phyloP scores from a whole-genome alignment of 2,113 vertebrate genomes.

The Mormyrus lacerda region DNA sequence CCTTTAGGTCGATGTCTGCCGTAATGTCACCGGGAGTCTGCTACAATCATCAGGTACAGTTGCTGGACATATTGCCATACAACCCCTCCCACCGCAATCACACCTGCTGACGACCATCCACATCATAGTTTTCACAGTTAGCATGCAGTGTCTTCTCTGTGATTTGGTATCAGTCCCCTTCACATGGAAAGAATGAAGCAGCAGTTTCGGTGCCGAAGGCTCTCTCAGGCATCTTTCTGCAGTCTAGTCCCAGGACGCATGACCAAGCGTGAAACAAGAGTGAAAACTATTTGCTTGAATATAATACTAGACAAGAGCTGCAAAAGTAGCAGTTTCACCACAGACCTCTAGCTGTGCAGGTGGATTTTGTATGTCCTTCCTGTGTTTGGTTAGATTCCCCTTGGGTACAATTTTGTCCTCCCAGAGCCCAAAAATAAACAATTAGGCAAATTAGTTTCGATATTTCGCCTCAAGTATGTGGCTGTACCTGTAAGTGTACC shows the following conservation, averaged over 20 bases:
- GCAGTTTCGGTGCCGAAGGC: background rate
- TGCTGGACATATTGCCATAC: background rate
- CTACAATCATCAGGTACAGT: background rate
- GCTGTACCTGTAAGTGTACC: background rate
- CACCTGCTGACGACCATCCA: background rate
- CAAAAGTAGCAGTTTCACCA: background rate
- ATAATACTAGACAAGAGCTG: background rate
- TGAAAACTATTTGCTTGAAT: background rate
- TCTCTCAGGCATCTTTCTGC: background rate
- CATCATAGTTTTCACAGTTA: background rate
- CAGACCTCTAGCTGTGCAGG: background rate
- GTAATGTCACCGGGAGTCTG: background rate
- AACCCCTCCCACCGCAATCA: background rate
- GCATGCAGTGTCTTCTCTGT: background rate
- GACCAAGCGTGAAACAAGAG: background rate
- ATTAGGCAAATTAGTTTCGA: background rate
- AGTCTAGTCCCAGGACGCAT: background rate
- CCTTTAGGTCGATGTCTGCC: background rate
- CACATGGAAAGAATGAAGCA: background rate
- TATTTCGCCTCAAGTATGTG: background rate
- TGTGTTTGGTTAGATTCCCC: background rate
- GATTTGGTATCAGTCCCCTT: background rate
- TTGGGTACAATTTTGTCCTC: background rate
- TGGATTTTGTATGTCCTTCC: background rate
- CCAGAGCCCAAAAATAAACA: background rate